Conservation (phyloP, 1,140 invertebrate genomes). For the Zaprionus gabonicus region DNA sequence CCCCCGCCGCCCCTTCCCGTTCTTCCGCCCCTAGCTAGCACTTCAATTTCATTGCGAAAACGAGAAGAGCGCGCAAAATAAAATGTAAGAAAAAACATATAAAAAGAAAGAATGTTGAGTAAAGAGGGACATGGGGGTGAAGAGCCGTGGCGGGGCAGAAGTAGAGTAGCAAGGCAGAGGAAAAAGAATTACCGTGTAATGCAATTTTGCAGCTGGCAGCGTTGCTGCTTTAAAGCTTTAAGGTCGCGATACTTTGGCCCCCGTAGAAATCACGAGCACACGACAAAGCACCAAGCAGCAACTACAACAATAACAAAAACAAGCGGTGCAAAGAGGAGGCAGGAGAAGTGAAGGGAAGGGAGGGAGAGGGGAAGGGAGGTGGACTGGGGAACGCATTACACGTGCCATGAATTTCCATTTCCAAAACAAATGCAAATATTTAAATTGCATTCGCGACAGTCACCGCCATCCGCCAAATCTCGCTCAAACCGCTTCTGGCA, state of each 20-base stretch:
- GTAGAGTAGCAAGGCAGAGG: background rate
- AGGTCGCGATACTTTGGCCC: constrained; percentile 20
- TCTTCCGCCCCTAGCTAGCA: constrained; percentile 14
- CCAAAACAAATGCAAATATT: constrained; percentile 76
- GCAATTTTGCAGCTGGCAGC: constrained; percentile 65
- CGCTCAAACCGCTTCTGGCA: constrained; percentile 18
- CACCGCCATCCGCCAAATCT: constrained; percentile 46
- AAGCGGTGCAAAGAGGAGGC: background rate
- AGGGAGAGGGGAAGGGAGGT: background rate
- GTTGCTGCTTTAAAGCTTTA: constrained; percentile 60
- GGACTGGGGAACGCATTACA: constrained; percentile 51
- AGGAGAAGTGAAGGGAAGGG: background rate
- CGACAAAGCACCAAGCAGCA: constrained; percentile 19
- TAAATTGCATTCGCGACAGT: constrained; percentile 78
- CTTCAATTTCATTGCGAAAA: constrained; percentile 70
- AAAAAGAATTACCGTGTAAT: constrained; percentile 67
- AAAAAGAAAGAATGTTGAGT: constrained; percentile 4
- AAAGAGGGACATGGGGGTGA: background rate
- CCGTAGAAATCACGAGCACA: constrained; percentile 9
- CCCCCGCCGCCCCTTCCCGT: constrained; percentile 7
- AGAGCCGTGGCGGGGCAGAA: background rate
- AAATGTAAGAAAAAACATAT: constrained; percentile 48
- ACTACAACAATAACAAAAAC: constrained; percentile 17
- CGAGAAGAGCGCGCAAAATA: constrained; percentile 58
- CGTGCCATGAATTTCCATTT: constrained; percentile 65